phyloP scores from a whole-genome alignment of 1,140 invertebrate species.

The Apis mellifera region Amel_HAv3.1 CM009931.2:7451501-7452000 shows the following conservation, averaged over 20 bases:
- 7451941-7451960: slow-evolving; percentile 35
- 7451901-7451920: slow-evolving; percentile 74
- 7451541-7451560: too few species aligned
- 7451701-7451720: slow-evolving; percentile 45
- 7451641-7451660: slow-evolving; percentile 19
- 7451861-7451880: slow-evolving; percentile 78
- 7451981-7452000: slow-evolving; percentile 16
- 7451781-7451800: not conserved
- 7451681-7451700: slow-evolving; percentile 39
- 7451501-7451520: not conserved
- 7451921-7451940: slow-evolving; percentile 79
- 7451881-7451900: slow-evolving; percentile 78
- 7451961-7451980: not conserved
- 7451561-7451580: not conserved
- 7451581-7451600: not conserved
- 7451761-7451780: slow-evolving; percentile 1
- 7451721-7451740: slow-evolving; percentile 43
- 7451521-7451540: not conserved
- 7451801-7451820: slow-evolving; percentile 51
- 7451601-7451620: not conserved
- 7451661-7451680: slow-evolving; percentile 50
- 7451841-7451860: slow-evolving; percentile 71
- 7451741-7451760: slow-evolving; percentile 38
- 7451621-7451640: slow-evolving; percentile 37
- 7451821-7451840: slow-evolving; percentile 78